Conservation (phyloP, 2,888 invertebrate genomes). For the Sinodicranocentrus sp. region DNA sequence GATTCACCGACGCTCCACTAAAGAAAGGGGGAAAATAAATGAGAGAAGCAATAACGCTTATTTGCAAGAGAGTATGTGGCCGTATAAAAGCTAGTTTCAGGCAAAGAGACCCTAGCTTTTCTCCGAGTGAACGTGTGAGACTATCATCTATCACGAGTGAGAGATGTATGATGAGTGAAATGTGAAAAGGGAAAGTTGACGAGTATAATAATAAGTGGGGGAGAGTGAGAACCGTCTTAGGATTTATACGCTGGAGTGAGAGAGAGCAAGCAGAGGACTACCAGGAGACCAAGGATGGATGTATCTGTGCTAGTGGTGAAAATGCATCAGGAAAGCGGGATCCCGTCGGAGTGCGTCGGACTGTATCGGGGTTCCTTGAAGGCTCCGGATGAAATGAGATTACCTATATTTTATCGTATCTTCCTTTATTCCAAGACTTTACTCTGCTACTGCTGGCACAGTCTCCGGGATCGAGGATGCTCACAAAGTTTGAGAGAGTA, state of each 20-base stretch:
- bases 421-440: constrained; percentile 19
- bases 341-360: constrained; percentile 54
- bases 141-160: constrained; percentile 42
- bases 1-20: constrained; percentile 36
- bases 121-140: constrained; percentile 22
- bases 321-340: constrained; percentile 53
- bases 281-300: not conserved
- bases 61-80: constrained; percentile 1
- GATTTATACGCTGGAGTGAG: constrained; percentile 46
- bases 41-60: constrained; percentile 15
- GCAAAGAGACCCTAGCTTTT: constrained; percentile 5
- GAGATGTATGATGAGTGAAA: constrained; percentile 61
- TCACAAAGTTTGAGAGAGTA: no score
- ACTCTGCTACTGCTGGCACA: constrained; percentile 25
- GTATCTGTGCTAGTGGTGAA: not conserved
- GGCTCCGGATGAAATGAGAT: constrained; percentile 29
- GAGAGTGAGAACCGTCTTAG: constrained; percentile 66
- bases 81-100: no score
- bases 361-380: constrained; percentile 31
- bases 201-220: constrained; percentile 65
- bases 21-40: not conserved
- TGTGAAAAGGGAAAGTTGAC: constrained; percentile 62
- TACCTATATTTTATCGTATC: constrained; percentile 39
- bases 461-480: not conserved
- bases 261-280: not conserved